A percentile compares a stretch with the other conserved stretches of the same genome.
Evolutionary conservation across 1,140 invertebrate species (phyloP).

Genomic region (Nautilus pompilius): DNA sequence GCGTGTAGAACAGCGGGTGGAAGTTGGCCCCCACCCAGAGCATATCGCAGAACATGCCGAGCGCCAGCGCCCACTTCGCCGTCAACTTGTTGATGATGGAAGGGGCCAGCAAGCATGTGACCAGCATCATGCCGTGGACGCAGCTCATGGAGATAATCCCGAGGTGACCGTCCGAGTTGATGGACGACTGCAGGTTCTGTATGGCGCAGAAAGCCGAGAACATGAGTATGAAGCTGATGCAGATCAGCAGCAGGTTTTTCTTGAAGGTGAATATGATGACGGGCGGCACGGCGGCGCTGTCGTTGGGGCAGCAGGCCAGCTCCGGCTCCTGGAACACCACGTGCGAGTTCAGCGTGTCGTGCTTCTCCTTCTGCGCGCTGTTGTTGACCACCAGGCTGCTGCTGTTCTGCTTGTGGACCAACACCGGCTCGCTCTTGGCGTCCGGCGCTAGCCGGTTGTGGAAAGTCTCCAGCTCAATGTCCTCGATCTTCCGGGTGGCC

Average conservation of each 20-base stretch:
- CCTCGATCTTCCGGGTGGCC: slow-evolving; percentile 25
- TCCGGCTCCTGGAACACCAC: slow-evolving; percentile 3
- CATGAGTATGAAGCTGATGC: slow-evolving; percentile 49
- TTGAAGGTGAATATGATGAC: slow-evolving; percentile 32
- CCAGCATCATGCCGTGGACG: slow-evolving; percentile 46
- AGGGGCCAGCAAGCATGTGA: slow-evolving; percentile 47
- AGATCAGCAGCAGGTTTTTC: slow-evolving; percentile 50
- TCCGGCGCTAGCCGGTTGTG: slow-evolving; percentile 1
- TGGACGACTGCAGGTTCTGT: slow-evolving; percentile 50
- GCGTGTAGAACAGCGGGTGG: slow-evolving; percentile 47
- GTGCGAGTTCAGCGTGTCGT: slow-evolving; percentile 4
- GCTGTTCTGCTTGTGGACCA: neutral
- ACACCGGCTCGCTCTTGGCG: neutral
- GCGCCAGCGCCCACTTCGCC: slow-evolving; percentile 49
- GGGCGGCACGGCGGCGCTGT: slow-evolving; percentile 22
- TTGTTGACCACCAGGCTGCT: slow-evolving; percentile 1
- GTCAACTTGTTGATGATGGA: slow-evolving; percentile 45
- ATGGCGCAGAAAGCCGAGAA: slow-evolving; percentile 52
- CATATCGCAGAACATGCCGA: slow-evolving; percentile 46
- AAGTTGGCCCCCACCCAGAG: slow-evolving; percentile 52
- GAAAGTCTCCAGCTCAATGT: slow-evolving; percentile 16
- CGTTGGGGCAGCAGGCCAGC: slow-evolving; percentile 14
- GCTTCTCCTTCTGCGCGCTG: neutral
- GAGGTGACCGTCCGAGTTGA: slow-evolving; percentile 38
- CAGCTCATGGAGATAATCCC: slow-evolving; percentile 48